These are phyloP conservation scores for Ips nitidus DNA, from an alignment of 1,140 invertebrate genomes.

Conservation along the genomic window DNA sequence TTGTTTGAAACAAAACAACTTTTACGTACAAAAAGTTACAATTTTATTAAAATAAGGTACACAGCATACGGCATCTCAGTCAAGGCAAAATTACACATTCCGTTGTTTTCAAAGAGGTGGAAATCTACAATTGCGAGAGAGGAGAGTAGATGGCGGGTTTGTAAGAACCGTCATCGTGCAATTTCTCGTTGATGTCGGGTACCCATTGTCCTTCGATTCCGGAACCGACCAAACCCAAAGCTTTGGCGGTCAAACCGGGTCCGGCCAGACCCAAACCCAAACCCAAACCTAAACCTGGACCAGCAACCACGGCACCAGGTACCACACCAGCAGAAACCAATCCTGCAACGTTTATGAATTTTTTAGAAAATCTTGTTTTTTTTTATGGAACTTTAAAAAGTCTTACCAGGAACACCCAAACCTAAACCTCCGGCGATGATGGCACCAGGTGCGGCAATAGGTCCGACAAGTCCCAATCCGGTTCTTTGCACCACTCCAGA, in stretches of 20 bases:
- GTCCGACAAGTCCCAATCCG: constrained; percentile 17
- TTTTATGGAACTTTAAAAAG: not conserved
- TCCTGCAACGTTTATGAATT: constrained; percentile 6
- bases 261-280: constrained; percentile 26
- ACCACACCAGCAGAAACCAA: constrained; percentile 15
- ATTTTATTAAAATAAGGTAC: constrained; percentile 20
- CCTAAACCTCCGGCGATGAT: constrained; percentile 14
- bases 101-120: not conserved
- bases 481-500: constrained; percentile 29
- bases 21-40: not conserved
- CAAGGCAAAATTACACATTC: constrained; percentile 4
- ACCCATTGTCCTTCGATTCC: constrained; percentile 44
- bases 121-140: not conserved
- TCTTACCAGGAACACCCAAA: constrained; percentile 3
- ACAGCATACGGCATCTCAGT: constrained; percentile 15
- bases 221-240: constrained; percentile 38
- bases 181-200: constrained; percentile 41
- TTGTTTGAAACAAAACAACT: too few species aligned
- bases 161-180: constrained; percentile 46
- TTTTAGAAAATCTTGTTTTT: not conserved
- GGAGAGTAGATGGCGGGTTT: constrained; percentile 35
- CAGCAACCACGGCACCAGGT: constrained; percentile 20
- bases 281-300: constrained; percentile 5
- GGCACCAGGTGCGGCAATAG: constrained; percentile 17
- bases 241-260: constrained; percentile 26